Evolutionary conservation across 2,888 invertebrate genomes (phyloP), one percentile per base, ranked within the genome.

Genomic region (Neocrepidodera transversa): DNA sequence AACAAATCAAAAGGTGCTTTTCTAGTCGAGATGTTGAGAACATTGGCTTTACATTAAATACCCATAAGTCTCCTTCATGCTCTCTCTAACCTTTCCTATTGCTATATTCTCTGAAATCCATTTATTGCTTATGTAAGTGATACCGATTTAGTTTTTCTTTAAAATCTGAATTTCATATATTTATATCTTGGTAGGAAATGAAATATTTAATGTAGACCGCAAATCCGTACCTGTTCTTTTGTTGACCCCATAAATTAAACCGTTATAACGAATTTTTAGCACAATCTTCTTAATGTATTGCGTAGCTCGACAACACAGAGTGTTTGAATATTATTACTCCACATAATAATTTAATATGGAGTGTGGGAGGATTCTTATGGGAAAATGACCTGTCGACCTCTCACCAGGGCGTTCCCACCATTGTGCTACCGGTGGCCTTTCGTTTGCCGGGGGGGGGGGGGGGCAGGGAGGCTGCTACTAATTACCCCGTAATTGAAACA

Each of bases 301-400:
- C 60, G 63, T 58, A 62, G 59, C 59, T 48, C 49, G 38, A 35
- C 60, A 58, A 59, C 63, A 58, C 62, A 53, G 47, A 58, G 62
- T 60, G 53, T 62, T 62, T 55, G 63, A 64, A 67, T 63, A 65
- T 62, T 64, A 64, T 66, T 68, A 66, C 68, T 68, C 68, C 63
- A 68, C 65, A 70, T 70, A 69, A 68, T 71, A 71, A 67, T 72
- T 69, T 74, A 76, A 78, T 77, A 74, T 78, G 68, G 76, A 79
- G 76, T 79, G 79, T 79, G 79, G 79, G 79, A 79, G 76, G 78
- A 78, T 79, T 79, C 79, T 78, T 78, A 77, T 79, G 79, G 78
- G 79, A 79, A 79, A 75, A 71, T 78, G 79, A 79, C 78, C 79
- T 71, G 73, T 57, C 77, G 78, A 78, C 78, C 78, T 77, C 76